Percentiles rank a stretch among this genome's conserved stretches.
Conservation (phyloP, 1,140 invertebrate species). For the Penaeus vannamei region DNA sequence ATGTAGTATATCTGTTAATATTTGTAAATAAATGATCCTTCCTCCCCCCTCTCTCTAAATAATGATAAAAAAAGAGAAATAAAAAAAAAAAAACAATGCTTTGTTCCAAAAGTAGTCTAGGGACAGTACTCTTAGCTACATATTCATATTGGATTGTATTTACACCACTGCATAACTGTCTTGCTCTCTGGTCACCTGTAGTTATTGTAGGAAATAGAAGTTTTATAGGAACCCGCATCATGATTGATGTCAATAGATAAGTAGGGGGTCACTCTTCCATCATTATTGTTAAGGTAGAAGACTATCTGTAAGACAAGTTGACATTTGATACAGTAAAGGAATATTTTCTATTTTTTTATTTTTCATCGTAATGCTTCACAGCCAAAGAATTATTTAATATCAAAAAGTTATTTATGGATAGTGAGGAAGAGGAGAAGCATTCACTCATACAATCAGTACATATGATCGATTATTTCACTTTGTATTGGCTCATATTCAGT, state of each 20-base stretch:
- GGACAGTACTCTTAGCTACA: slow-evolving; percentile 40
- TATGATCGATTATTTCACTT: too few relatives aligned
- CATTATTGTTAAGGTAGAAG: neutral
- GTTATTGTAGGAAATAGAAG: slow-evolving; percentile 25
- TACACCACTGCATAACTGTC: slow-evolving; percentile 42
- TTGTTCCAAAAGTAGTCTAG: slow-evolving; percentile 48
- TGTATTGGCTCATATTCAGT: too few relatives aligned
- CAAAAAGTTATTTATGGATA: too few relatives aligned
- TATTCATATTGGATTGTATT: slow-evolving; percentile 52
- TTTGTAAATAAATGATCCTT: slow-evolving; percentile 34
- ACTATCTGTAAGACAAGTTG: too few relatives aligned
- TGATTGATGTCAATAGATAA: slow-evolving; percentile 32
- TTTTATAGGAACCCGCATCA: slow-evolving; percentile 12
- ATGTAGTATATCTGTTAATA: slow-evolving; percentile 46
- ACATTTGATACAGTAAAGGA: too few relatives aligned
- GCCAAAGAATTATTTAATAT: too few relatives aligned
- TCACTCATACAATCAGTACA: too few relatives aligned
- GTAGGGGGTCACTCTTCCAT: neutral
- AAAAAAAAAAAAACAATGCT: neutral
- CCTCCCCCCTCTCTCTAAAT: neutral
- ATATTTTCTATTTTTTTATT: too few relatives aligned
- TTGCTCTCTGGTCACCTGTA: slow-evolving; percentile 48
- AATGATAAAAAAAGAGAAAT: neutral
- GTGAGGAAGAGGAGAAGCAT: too few relatives aligned
- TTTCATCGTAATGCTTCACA: too few relatives aligned